phyloP scores from a whole-genome alignment of 1,140 invertebrate genomes.

The Leguminivora glycinivorella region DNA sequence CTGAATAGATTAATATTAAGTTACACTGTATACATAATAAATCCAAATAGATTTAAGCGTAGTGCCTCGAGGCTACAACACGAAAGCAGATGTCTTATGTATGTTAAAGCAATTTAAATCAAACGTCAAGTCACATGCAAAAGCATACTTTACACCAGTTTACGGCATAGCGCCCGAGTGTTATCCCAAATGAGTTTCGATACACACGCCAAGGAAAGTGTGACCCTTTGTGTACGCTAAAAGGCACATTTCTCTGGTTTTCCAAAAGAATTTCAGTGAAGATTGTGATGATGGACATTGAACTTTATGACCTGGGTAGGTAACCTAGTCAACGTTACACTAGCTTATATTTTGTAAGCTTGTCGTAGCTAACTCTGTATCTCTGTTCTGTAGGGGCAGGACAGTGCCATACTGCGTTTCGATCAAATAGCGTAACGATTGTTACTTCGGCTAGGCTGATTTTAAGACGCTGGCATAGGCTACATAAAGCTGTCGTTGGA shows the following conservation, averaged over 20 bases:
- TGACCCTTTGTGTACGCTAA: not conserved
- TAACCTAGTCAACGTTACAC: no score
- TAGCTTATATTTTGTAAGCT: no score
- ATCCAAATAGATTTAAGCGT: no score
- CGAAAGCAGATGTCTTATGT: not conserved
- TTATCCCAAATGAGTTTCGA: not conserved
- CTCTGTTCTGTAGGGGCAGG: no score
- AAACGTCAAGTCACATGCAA: not conserved
- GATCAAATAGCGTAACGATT: no score
- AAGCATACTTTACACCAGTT: not conserved
- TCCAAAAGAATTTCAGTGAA: not conserved
- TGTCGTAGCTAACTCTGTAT: no score
- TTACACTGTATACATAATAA: no score
- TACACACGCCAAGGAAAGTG: not conserved
- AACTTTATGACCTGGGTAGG: not conserved
- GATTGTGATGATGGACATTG: conserved; percentile 7
- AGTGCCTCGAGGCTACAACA: no score
- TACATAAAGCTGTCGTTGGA: not conserved
- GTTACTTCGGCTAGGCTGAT: no score
- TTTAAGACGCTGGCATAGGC: not conserved
- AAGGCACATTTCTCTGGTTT: not conserved
- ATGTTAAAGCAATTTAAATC: not conserved
- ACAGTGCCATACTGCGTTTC: no score
- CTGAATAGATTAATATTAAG: no score
- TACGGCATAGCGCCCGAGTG: not conserved